Percentiles rank a stretch among this genome's conserved stretches.
Conservation (phyloP, 2,113 vertebrate genomes). For the Gymnorhina tibicen region DNA sequence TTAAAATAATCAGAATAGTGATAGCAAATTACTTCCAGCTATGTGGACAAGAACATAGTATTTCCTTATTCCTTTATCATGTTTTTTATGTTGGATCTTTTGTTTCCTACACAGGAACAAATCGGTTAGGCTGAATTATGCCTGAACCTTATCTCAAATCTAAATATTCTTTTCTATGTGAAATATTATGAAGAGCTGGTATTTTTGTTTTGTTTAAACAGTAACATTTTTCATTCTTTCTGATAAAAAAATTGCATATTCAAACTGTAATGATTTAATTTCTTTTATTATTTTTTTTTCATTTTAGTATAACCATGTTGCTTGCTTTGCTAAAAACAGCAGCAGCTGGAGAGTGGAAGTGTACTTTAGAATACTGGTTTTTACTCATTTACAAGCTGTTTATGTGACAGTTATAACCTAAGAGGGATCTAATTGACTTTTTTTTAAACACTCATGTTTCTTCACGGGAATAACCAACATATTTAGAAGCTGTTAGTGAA, state of each 20-base stretch:
- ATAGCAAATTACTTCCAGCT: neutral
- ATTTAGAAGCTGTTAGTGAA: slow-evolving; percentile 24
- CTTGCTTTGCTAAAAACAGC: neutral
- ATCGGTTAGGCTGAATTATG: neutral
- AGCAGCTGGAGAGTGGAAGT: neutral
- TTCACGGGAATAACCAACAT: neutral
- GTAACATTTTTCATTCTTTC: neutral
- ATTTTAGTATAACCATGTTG: neutral
- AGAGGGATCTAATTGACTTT: neutral
- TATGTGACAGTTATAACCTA: neutral
- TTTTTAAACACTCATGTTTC: neutral
- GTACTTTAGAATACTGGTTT: neutral
- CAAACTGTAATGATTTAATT: neutral
- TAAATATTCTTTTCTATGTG: neutral
- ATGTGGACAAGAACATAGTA: neutral
- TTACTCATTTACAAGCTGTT: slow-evolving; percentile 18
- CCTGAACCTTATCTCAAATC: neutral
- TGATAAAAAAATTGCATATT: neutral
- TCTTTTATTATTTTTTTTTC: neutral
- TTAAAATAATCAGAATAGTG: neutral
- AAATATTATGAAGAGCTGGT: neutral
- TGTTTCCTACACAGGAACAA: neutral
- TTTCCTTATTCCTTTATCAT: neutral
- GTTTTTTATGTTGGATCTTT: neutral
- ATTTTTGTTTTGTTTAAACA: neutral